Evolutionary conservation across 1,140 invertebrate genomes (phyloP), one percentile per base, ranked within the genome.

Genomic region (Macrobrachium nipponense): DNA sequence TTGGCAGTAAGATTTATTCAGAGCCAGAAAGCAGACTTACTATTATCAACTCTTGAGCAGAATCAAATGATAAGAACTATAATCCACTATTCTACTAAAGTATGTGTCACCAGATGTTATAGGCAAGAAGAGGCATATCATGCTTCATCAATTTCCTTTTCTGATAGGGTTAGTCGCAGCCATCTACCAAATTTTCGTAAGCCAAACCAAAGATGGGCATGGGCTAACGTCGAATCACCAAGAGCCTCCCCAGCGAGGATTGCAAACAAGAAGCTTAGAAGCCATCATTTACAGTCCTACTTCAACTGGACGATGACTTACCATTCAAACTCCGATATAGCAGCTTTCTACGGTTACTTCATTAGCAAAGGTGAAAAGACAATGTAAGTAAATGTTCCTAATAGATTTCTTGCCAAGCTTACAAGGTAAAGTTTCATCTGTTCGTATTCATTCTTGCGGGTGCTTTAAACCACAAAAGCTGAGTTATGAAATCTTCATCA

Each of bases 281-380:
- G 17, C n/a, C n/a, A 27, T 14, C 20, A 36, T 5, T 7, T 20
- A n/a, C 72, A 59, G 18, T 17, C 59, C 6, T 18, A 51, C 60
- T 23, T 84, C 59, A 84, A 84, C 73, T 84, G 82, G 82, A 84
- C 82, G 18, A 84, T 84, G 82, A 84, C 82, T 15, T 84, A 77
- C 62, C 82, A 84, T 36, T 66, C 73, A 0, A 58, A 76, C 18
- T 77, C 82, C 2, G 75, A 84, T 51, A 64, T 84, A 4, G 43
- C 62, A 17, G 82, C 72, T 15, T 84, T 66, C 82, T 77, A 77
- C 18, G 82, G 82, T 11, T 68, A 84, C 72, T 84, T 84, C n/a
- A 60, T 62, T 14, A 51, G 51, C 51, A 51, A 51, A 51, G 51
- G 51, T 5, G 51, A 51, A 2, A 12, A 51, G 51, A 51, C 51